Base-by-base conservation (phyloP, 23 tunicate species). In the Styela clava region DNA sequence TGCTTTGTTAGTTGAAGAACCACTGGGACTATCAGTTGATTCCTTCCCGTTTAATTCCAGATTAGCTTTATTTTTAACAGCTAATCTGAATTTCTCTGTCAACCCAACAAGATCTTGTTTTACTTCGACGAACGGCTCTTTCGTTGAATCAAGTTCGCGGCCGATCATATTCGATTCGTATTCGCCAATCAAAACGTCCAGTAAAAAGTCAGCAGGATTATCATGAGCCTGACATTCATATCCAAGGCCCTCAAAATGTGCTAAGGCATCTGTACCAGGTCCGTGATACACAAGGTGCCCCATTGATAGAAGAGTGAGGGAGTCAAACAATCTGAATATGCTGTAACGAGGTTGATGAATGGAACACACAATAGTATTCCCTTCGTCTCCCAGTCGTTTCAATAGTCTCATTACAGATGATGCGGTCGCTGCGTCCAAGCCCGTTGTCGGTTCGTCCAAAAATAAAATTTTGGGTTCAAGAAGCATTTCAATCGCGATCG, bases 331-430 rank as follows among this genome's bases (percentile, higher is more conserved):
- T 68, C 91, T 80, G 79, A 79, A 87, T 27, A 93, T 93, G 56
- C 89, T 84, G 84, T 87, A 93, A 0, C 98, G 84, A 30, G 98
- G 98, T 51, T 93, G 98, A 33, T 93, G 98, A 67, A 93, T 93
- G n/a, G 98, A 93, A 21, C 91, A 79, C 23, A 93, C 86, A 22
- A 93, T 80, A 9, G 98, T 93, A 0, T 89, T 83, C 16, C 93
- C 93, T 85, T 71, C 63, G 34, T 81, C 84, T 18, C 86, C 98
- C 7, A 93, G 65, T 52, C 89, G 79, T 77, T 93, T 93, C 28
- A 93, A 74, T 44, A 93, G 78, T 1, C 84, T 20, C 89, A 93
- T 87, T 9, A 93, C 93, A 1, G 98, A 87, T 35, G 81, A 85
- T 0, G 98, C 98, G 29, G 98, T 93, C 78, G 98, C 85, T 2